These are phyloP conservation scores for Chromis chromis DNA, from an alignment of 2,797 vertebrate genomes.

Conservation along the genomic window DNA sequence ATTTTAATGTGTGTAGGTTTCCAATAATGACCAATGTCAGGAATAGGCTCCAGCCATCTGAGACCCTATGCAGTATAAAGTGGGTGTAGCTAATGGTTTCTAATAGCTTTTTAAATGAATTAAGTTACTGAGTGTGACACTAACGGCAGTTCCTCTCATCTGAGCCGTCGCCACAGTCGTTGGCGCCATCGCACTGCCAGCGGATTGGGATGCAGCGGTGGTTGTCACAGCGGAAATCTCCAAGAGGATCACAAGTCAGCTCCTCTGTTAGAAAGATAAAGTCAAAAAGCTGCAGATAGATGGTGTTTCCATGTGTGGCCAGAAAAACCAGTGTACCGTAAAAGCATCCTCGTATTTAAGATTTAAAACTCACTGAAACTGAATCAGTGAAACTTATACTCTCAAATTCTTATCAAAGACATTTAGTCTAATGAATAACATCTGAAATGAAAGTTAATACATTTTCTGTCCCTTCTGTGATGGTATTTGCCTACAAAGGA, in stretches of 20 bases:
- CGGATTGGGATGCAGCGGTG: constrained; percentile 80
- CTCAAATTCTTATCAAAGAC: neutral
- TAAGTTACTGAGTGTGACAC: constrained; percentile 18
- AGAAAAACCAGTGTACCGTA: neutral
- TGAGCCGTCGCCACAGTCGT: constrained; percentile 81
- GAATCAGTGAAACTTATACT: neutral
- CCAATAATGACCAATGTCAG: neutral
- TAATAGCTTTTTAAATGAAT: neutral
- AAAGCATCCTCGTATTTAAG: neutral
- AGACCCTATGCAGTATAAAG: too few species aligned
- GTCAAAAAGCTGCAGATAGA: neutral
- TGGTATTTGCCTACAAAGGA: too few species aligned
- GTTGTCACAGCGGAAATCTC: constrained; percentile 84
- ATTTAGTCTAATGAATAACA: neutral
- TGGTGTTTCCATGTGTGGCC: constrained; percentile 12
- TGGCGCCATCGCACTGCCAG: constrained; percentile 78
- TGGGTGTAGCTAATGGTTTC: too few species aligned
- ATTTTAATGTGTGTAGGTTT: neutral
- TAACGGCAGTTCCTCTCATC: constrained; percentile 81
- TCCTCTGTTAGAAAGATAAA: constrained; percentile 65
- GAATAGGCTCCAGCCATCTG: too few species aligned
- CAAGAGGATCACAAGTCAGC: constrained; percentile 79
- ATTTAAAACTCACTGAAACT: neutral
- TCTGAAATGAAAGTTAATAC: too few species aligned
- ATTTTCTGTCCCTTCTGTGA: too few species aligned